Conservation (phyloP, 2,888 invertebrate species). For the Lycia hirtaria region DNA sequence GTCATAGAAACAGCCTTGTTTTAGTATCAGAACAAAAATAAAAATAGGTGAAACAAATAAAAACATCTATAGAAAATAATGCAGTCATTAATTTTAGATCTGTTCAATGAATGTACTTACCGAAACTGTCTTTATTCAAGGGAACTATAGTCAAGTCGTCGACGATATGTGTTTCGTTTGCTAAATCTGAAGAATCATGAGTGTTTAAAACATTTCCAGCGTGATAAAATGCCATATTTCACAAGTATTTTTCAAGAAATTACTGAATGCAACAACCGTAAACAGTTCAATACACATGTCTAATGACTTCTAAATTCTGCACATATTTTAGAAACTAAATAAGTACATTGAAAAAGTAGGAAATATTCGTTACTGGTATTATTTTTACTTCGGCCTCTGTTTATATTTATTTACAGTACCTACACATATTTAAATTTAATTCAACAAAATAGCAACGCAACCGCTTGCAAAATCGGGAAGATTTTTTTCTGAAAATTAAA, state of each 20-base stretch:
- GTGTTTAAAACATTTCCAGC: conserved; percentile 61
- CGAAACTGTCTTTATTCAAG: conserved; percentile 95
- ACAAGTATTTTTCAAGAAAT: conserved; percentile 48
- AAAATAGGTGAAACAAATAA: too few relatives aligned
- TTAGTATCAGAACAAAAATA: too few relatives aligned
- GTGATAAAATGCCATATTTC: conserved; percentile 75
- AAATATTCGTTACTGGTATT: not conserved
- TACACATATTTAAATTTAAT: too few relatives aligned
- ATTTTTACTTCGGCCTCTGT: too few relatives aligned
- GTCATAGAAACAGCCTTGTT: not conserved
- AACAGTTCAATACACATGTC: conserved; percentile 75
- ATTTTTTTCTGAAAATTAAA: too few relatives aligned
- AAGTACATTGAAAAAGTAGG: not conserved
- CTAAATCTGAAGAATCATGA: conserved; percentile 49
- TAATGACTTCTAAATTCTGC: conserved; percentile 31
- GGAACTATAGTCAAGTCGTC: conserved; percentile 94
- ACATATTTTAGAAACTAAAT: not conserved
- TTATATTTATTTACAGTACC: too few relatives aligned
- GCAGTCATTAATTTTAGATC: not conserved
- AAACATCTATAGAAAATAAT: too few relatives aligned
- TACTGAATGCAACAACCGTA: conserved; percentile 54
- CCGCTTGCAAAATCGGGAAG: too few relatives aligned
- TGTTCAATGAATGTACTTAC: conserved; percentile 81
- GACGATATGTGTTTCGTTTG: conserved; percentile 64
- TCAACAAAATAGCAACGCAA: too few relatives aligned